phyloP scores from a whole-genome alignment of 1,140 invertebrate species.

The honey bee (Apis mellifera) region DNA sequence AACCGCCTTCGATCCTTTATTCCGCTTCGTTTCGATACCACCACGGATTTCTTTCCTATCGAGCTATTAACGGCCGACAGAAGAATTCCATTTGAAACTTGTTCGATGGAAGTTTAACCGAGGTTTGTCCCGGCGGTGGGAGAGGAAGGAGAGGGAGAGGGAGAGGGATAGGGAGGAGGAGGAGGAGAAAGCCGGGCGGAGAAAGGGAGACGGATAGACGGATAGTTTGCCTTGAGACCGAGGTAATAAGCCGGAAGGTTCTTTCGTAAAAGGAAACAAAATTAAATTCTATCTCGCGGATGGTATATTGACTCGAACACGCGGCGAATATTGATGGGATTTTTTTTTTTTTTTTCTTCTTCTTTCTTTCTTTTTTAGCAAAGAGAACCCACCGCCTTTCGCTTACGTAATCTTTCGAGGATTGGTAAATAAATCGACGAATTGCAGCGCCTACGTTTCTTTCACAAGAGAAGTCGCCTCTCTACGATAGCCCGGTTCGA shows the following conservation, averaged over 20 bases:
- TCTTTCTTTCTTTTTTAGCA: background rate
- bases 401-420: slow-evolving; percentile 20
- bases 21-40: background rate
- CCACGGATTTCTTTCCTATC: slow-evolving; percentile 10
- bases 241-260: slow-evolving; percentile 41
- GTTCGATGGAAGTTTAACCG: slow-evolving; percentile 39
- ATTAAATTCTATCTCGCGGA: slow-evolving; percentile 48
- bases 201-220: background rate
- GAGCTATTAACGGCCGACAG: slow-evolving; percentile 34
- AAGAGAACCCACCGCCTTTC: background rate
- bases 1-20: background rate
- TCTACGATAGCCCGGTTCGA: background rate
- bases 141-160: background rate
- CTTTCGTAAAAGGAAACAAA: slow-evolving; percentile 46
- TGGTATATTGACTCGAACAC: slow-evolving; percentile 35
- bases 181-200: background rate
- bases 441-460: slow-evolving; percentile 14
- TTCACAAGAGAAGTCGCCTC: background rate
- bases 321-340: slow-evolving; percentile 43
- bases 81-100: slow-evolving; percentile 49
- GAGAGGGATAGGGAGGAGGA: background rate
- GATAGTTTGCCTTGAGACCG: slow-evolving; percentile 26
- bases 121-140: background rate
- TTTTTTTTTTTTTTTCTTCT: background rate
- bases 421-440: slow-evolving; percentile 35